These are phyloP conservation scores for Zaprionus africanus DNA, from an alignment of 1,140 invertebrate genomes.

Conservation along the genomic window DNA sequence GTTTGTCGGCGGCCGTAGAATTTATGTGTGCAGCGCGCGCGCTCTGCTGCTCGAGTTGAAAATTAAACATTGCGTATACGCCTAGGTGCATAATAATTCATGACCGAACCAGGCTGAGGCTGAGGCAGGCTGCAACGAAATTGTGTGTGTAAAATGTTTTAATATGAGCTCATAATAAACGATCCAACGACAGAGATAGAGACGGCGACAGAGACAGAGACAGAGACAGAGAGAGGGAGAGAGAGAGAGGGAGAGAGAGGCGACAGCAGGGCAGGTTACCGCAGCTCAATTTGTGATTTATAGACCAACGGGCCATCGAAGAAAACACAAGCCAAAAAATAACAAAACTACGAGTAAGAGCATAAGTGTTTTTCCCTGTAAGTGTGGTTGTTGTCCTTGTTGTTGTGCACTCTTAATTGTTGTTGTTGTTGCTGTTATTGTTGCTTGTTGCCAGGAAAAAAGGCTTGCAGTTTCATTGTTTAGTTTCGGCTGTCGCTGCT, in stretches of 20 bases:
- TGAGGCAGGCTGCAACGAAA: conserved; percentile 65
- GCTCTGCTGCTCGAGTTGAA: conserved; percentile 65
- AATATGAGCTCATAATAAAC: conserved; percentile 80
- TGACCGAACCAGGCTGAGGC: conserved; percentile 48
- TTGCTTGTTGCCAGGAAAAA: conserved; percentile 30
- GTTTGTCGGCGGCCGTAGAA: conserved; percentile 76
- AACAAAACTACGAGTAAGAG: conserved; percentile 33
- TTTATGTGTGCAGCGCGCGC: conserved; percentile 68
- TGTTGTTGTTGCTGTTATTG: conserved; percentile 15
- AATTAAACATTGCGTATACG: conserved; percentile 83
- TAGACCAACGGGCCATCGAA: conserved; percentile 31
- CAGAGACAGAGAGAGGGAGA: conserved; percentile 20
- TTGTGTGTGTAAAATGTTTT: conserved; percentile 83
- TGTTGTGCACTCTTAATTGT: neutral
- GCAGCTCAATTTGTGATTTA: conserved; percentile 80
- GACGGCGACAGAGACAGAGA: neutral
- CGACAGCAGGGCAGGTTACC: conserved; percentile 23
- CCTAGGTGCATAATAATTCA: conserved; percentile 83
- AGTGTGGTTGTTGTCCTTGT: conserved; percentile 32
- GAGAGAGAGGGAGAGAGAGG: neutral
- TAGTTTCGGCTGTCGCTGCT: conserved; percentile 57
- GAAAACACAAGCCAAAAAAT: conserved; percentile 33
- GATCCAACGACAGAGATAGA: conserved; percentile 52
- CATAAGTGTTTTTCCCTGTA: conserved; percentile 56
- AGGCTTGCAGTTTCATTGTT: conserved; percentile 70